Percentiles rank a stretch among this genome's conserved stretches.
Conservation (phyloP, 2,113 vertebrate species). For the Seriola quinqueradiata region DNA sequence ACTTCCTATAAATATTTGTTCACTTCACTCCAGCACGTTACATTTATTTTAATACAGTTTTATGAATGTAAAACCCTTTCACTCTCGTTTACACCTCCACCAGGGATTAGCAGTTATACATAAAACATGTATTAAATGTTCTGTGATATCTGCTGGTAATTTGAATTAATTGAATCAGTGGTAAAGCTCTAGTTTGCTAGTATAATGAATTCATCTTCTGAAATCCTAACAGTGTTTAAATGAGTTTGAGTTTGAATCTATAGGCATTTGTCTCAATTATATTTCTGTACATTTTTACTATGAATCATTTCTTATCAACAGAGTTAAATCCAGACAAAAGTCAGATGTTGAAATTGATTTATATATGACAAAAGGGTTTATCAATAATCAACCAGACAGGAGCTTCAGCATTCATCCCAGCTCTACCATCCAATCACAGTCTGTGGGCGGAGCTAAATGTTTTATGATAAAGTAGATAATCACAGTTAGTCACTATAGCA, state of each 20-base stretch:
- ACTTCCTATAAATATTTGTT: conserved; percentile 33
- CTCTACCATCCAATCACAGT: background rate
- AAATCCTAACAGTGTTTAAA: background rate
- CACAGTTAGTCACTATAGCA: background rate
- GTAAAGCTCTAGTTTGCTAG: conserved; percentile 4
- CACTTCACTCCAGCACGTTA: background rate
- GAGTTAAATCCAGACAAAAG: no score
- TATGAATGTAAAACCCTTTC: conserved; percentile 10
- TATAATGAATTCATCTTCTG: conserved; percentile 2
- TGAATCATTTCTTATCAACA: no score
- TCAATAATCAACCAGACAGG: background rate
- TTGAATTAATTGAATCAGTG: conserved; percentile 37
- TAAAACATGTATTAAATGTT: conserved; percentile 29
- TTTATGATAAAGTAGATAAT: background rate
- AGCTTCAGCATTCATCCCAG: background rate
- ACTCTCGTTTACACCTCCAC: conserved; percentile 8
- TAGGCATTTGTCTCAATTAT: no score
- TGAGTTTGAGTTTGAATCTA: no score
- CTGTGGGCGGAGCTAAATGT: background rate
- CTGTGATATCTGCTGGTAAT: conserved; percentile 28
- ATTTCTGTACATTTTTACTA: no score
- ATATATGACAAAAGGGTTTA: no score
- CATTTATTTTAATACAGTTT: conserved; percentile 9
- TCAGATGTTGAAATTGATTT: no score
- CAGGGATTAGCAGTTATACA: conserved; percentile 32